Conservation (phyloP, 1,140 invertebrate species). For the Lycorma delicatula region DNA sequence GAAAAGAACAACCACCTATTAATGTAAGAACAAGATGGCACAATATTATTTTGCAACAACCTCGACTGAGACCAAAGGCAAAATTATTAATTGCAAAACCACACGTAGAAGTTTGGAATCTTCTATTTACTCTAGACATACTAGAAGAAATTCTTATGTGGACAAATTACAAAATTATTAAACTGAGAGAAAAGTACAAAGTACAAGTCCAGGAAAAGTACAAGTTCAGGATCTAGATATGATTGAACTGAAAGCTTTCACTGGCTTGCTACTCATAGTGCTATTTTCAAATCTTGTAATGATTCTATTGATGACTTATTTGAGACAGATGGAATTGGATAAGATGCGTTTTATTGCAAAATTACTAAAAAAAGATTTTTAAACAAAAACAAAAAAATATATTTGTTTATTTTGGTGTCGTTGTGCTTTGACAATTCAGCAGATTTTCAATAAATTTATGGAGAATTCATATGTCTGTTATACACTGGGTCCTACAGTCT, state of each 20-base stretch:
- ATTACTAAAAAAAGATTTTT: slow-evolving; percentile 8
- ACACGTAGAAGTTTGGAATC: background rate
- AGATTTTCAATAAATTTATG: background rate
- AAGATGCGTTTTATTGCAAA: background rate
- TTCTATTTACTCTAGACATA: background rate
- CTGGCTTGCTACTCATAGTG: background rate
- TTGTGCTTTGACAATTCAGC: slow-evolving; percentile 24
- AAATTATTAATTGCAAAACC: background rate
- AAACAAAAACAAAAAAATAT: background rate
- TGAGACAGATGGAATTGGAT: background rate
- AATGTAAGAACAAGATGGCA: background rate
- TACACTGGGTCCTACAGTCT: background rate
- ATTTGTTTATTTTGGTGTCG: slow-evolving; percentile 18
- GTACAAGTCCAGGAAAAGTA: background rate
- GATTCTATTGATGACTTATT: background rate
- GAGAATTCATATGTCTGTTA: background rate
- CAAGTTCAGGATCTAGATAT: background rate
- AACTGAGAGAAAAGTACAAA: background rate
- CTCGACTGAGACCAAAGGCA: background rate
- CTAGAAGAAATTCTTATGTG: background rate
- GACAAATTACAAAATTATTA: slow-evolving; percentile 4
- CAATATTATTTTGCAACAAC: background rate
- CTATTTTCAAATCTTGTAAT: background rate
- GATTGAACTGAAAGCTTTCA: slow-evolving; percentile 3
- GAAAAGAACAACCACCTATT: slow-evolving; percentile 20